Evolutionary conservation across 2,888 invertebrate species (phyloP), one percentile per base, ranked within the genome.

Genomic region (Acrobasis consociella): DNA sequence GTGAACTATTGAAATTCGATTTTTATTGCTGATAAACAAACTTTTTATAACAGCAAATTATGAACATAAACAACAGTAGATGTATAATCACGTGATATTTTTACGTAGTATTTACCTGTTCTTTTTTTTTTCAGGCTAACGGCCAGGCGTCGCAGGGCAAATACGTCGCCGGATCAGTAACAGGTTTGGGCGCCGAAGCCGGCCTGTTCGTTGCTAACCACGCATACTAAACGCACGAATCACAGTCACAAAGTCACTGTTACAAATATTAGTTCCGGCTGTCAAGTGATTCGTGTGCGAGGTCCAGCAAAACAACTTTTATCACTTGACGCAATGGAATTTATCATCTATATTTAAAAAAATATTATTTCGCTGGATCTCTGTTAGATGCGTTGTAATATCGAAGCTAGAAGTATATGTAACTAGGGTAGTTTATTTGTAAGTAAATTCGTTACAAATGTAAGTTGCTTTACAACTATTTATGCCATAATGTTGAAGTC

Each of bases 171-270:
- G 99, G 99, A 80, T 97, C 97, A 69, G 96, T 96, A 31, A 93
- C 94, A 80, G 97, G 98, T 82, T 95, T 95, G 82, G 98, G 98
- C 73, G 98, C 96, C 61, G 97, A 95, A 3, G 94, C 97, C 75
- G 96, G 96, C 69, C 95, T 99, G 74, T 99, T 98, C 92, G 96
- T 99, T 74, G 97, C 98, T 79, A 97, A 99, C 92, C 99, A 99
- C 90, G 97, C 97, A 74, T 99, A 99, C 91, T 99, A 98, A 94
- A 82, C 69, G 68, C 64, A 69, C 61, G 65, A 16, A 52, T 42
- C 17, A 9, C 38, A 42, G 60, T 42, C 17, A 8, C 51, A 49
- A 31, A 49, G 16, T 49, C 49, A 16, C 49, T 37, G 49, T 59
- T 49, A 59, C 58, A 49, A 37, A 59, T 59, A 59, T 49, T 49